Base-by-base conservation (phyloP, 2,888 invertebrate species). In the Cataglyphis albicans region DNA sequence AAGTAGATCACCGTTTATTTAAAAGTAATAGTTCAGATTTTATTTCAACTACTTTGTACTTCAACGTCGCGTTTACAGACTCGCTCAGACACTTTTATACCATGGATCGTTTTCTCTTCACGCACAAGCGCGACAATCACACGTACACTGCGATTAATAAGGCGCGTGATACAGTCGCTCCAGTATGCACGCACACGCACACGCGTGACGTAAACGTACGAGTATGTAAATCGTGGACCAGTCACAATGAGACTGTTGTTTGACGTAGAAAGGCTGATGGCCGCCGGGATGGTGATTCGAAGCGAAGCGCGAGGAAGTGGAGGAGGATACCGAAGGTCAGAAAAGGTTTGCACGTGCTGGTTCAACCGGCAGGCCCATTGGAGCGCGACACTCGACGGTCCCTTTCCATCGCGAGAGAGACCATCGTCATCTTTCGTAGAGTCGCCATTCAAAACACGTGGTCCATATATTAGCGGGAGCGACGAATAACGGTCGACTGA, bases 401-500 rank as follows among this genome's bases (percentile, higher is more conserved):
- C 87, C 88, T 81, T 85, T 73, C 52, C 65, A 64, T 44, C 25
- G 57, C n/a, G 52, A 52, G n/a, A 32, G 64, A 57, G 70, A 67
- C 63, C 68, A 59, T 84, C 61, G 81, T 44, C 89, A 86, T 84
- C 84, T 85, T 84, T 80, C 84, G 85, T 84, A 72, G 82, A 76
- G 82, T 84, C 85, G 88, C 87, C 82, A 90, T 90, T 90, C 91
- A 89, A 90, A 89, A 86, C 91, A 92, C 91, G 92, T 91, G 93
- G 91, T 90, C 89, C 91, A 89, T 90, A 89, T 90, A 93, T 91
- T 93, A 93, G 91, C 91, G 87, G 88, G 88, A 89, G 84, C 89
- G 90, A 82, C 82, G 89, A 90, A 92, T 89, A 91, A 92, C 90
- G 90, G 88, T 86, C 82, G 88, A 90, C 91, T 88, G 90, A 91